These are phyloP conservation scores for Melanerpes aurifrons DNA, from an alignment of 2,113 vertebrate species.

Conservation along the genomic window DNA sequence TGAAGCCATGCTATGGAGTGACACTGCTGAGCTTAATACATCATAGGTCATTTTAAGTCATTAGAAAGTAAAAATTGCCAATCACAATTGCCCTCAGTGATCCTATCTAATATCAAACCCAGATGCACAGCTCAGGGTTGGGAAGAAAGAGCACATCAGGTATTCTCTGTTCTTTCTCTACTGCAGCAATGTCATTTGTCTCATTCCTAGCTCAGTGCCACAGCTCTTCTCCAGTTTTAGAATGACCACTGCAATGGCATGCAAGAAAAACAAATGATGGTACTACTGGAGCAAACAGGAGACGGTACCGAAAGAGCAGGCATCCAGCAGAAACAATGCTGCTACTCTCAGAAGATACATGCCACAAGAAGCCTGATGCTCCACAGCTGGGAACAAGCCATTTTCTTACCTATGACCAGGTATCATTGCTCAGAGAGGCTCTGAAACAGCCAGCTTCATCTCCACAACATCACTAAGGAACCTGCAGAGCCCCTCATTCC, in stretches of 20 bases:
- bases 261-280: neutral
- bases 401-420: neutral
- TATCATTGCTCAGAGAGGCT: neutral
- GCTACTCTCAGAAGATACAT: fast-evolving
- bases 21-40: neutral
- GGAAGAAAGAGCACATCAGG: neutral
- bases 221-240: neutral
- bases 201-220: neutral
- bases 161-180: neutral
- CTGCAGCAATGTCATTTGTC: neutral
- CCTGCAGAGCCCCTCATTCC: neutral
- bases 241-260: neutral
- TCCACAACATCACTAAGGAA: fast-evolving
- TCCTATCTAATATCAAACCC: constrained; percentile 3
- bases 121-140: neutral
- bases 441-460: neutral
- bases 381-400: neutral
- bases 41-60: constrained; percentile 2
- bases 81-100: neutral
- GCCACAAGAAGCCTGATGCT: neutral
- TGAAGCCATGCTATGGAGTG: neutral
- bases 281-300: neutral
- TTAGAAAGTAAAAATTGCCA: constrained; percentile 35
- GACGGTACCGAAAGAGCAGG: neutral
- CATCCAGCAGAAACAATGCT: fast-evolving